Evolutionary conservation across 1,140 invertebrate genomes (phyloP), one percentile per base, ranked within the genome.

Genomic region (Drosophila setifemur): DNA sequence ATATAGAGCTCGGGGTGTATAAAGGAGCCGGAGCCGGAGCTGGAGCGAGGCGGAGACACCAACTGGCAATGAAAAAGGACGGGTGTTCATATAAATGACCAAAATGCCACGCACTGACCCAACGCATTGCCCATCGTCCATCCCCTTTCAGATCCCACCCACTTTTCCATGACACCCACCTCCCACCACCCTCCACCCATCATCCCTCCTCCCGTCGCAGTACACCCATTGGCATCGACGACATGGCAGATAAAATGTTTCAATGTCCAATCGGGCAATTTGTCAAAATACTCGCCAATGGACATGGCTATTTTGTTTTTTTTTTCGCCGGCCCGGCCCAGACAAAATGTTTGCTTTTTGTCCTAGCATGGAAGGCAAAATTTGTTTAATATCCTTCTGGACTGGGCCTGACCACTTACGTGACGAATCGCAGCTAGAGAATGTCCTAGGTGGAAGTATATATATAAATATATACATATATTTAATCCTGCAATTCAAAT

Each of bases 31-130:
- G n/a, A 29, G 7, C 8, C 9, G 21, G 50, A 28, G 23, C 28
- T 16, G 40, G 58, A 43, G 37, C 33, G 40, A 16, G 16, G 16
- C 8, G 33, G 47, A 47, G 66, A 76, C 54, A 78, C 73, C 61
- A 76, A 79, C 68, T 81, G 70, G 71, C 66, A 68, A 49, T 73
- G 86, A 73, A 79, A 87, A 89, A 76, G 81, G 82, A 88, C 82
- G 83, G 74, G 81, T 89, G 87, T 85, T 78, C 78, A 85, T 70
- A 89, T 89, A 89, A 89, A 89, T 87, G 87, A 89, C 87, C 82
- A 73, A 71, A 89, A 87, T 87, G 82, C 64, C 87, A 89, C 81
- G 77, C 87, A 88, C 71, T 87, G 82, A 87, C 82, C 77, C 73
- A 78, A 64, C 69, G 70, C 77, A 72, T 49, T 33, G 49, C 48